These are phyloP conservation scores for Mycetomoellerius zeteki DNA, from an alignment of 1,140 invertebrate species.

Conservation along the genomic window DNA sequence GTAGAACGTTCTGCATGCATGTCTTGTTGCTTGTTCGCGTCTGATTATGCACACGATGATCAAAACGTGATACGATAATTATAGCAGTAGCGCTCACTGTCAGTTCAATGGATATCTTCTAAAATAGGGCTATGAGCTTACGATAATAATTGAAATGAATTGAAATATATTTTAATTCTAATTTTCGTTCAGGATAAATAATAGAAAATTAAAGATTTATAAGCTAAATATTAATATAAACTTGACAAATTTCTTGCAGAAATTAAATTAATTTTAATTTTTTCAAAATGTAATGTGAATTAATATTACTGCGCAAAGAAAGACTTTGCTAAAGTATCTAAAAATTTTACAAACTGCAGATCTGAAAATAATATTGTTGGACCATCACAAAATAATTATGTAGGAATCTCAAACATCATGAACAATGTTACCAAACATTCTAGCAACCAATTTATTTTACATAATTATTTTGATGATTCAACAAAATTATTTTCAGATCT, in stretches of 20 bases:
- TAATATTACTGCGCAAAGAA: not conserved
- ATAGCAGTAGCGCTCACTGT: not conserved
- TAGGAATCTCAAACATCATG: no score
- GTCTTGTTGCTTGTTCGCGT: not conserved
- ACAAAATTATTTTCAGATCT: no score
- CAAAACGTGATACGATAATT: constrained; percentile 39
- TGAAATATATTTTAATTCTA: constrained; percentile 18
- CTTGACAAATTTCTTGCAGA: not conserved
- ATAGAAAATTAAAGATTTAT: not conserved
- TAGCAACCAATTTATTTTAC: no score
- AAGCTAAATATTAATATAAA: not conserved
- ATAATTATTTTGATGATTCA: no score
- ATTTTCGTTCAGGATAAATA: not conserved
- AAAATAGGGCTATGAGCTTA: not conserved
- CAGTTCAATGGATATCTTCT: not conserved
- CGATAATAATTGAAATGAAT: not conserved
- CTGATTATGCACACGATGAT: not conserved
- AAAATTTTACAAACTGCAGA: no score
- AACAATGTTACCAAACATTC: no score
- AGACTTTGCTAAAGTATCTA: no score
- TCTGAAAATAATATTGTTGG: no score
- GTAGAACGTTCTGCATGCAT: not conserved
- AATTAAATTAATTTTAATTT: not conserved
- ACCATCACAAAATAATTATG: no score
- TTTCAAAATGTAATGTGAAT: not conserved